Base-by-base conservation (phyloP, 2,113 vertebrate species). In the Caloenas nicobarica region DNA sequence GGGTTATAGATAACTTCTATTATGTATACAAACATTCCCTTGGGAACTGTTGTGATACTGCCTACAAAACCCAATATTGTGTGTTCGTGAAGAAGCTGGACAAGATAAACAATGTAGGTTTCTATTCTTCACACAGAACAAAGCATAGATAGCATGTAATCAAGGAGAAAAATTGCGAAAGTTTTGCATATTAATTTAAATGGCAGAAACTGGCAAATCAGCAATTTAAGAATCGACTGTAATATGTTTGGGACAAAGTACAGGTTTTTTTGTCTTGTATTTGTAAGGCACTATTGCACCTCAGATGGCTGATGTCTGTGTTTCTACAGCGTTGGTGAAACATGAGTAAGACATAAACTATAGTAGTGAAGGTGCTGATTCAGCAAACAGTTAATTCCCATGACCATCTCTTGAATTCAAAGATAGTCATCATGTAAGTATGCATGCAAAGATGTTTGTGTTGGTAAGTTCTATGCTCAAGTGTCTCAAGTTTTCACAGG, bases 1-100 rank as follows among this genome's bases (percentile, higher is more conserved):
- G 46, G 36, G 87, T 89, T 92, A 51, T 31, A 94, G 91, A 95
- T 96, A 96, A 95, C 64, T 62, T 46, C 7, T 78, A 21, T 79
- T 91, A 79, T 62, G 62, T 90, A 72, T 62, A 87, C 62, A 92
- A 95, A 82, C 54, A 85, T 89, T 95, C 92, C 83, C 94, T 91
- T 94, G 86, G 73, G 91, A 95, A 93, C n/a, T 79, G 28, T 50
- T 86, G 40, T 77, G 81, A 91, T 89, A 46, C 66, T 85, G 58
- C 46, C 57, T 95, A 73, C 88, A 79, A 82, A 93, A 92, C 12
- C 77, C 26, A 28, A 79, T 85, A 80, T 80, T 54, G 60, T 56
- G 56, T 77, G 54, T 57, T 89, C 57, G 44, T 46, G 70, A 93
- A 79, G 65, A 71, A 87, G 61, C 66, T 80, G 38, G 50, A 25